A percentile compares a stretch with the other conserved stretches of the same genome.
These are phyloP conservation scores for Bombycilla garrulus DNA, from an alignment of 2,113 vertebrate species.

Conservation along the genomic window DNA sequence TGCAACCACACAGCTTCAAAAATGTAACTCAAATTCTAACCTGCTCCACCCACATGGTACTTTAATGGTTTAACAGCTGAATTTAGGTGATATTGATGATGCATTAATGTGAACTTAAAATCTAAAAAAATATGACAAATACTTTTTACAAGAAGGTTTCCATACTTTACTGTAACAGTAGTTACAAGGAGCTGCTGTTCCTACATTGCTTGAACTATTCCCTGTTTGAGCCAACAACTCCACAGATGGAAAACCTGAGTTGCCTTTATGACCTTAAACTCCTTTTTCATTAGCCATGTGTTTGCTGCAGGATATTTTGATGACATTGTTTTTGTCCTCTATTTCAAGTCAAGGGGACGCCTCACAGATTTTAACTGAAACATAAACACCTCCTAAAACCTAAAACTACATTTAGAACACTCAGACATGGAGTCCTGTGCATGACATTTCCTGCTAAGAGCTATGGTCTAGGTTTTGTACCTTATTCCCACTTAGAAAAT, in stretches of 20 bases:
- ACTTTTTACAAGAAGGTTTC: not conserved
- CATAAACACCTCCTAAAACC: not conserved
- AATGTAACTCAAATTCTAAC: not conserved
- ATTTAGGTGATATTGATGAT: not conserved
- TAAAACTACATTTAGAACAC: not conserved
- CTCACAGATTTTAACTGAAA: not conserved
- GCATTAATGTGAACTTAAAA: not conserved
- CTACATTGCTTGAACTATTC: not conserved
- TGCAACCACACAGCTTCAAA: not conserved
- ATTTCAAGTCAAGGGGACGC: not conserved
- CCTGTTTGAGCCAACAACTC: not conserved
- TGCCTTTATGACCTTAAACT: not conserved
- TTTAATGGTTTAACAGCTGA: not conserved
- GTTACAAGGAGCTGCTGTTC: not conserved
- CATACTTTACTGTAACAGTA: not conserved
- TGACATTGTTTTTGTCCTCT: not conserved
- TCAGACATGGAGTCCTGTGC: fast-evolving
- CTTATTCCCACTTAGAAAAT: not conserved
- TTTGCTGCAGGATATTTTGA: not conserved
- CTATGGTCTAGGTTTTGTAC: not conserved
- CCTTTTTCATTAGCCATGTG: not conserved
- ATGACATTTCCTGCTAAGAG: not conserved
- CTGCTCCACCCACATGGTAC: not conserved
- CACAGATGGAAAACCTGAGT: not conserved
- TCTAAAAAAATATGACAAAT: not conserved